A percentile compares a stretch with the other conserved stretches of the same genome.
phyloP scores from a whole-genome alignment of 2,113 vertebrate species.

The Gadus chalcogrammus region DNA sequence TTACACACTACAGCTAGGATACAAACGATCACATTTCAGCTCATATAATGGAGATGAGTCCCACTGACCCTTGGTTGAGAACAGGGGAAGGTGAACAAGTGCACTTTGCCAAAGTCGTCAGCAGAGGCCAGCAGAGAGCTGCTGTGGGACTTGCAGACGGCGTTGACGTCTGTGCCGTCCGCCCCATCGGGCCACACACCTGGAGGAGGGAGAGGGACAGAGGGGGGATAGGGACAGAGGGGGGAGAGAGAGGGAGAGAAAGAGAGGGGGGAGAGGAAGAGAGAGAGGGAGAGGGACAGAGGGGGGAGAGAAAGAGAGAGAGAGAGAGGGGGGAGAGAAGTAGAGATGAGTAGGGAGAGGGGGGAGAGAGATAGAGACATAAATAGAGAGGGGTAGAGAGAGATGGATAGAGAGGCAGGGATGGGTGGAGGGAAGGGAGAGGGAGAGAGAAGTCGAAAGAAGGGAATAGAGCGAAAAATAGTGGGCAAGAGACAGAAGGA shows the following conservation, averaged over 20 bases:
- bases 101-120: conserved; percentile 92
- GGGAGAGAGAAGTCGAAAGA: not conserved
- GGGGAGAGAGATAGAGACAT: not conserved
- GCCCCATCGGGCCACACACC: conserved; percentile 88
- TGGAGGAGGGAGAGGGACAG: conserved; percentile 37
- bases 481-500: not conserved
- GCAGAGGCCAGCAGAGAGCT: conserved; percentile 79
- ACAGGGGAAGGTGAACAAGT: conserved; percentile 83
- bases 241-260: not conserved
- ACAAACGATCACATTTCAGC: not conserved
- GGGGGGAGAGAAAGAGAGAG: not conserved
- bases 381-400: not conserved
- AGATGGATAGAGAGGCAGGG: not conserved
- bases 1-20: not conserved
- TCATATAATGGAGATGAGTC: not conserved
- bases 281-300: not conserved
- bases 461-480: not conserved
- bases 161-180: conserved; percentile 89
- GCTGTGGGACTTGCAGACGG: conserved; percentile 80
- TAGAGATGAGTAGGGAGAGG: not conserved
- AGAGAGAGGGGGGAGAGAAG: not conserved
- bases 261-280: not conserved
- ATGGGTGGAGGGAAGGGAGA: not conserved
- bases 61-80: conserved; percentile 83
- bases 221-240: not conserved